These are phyloP conservation scores for Amblyjoppa proteus DNA, from an alignment of 2,888 invertebrate species.

Conservation along the genomic window DNA sequence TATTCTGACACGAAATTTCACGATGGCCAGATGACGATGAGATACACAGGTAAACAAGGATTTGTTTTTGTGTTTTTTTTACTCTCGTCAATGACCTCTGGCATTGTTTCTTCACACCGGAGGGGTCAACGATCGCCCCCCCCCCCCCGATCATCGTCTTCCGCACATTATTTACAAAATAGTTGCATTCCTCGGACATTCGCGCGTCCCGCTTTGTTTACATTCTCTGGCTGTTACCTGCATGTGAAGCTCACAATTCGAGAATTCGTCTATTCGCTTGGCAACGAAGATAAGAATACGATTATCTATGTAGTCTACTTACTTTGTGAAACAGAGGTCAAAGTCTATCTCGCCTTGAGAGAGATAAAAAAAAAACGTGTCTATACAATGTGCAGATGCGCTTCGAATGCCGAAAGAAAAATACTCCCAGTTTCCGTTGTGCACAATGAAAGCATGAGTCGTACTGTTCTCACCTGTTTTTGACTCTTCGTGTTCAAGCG, in stretches of 20 bases:
- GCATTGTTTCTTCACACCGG: background rate
- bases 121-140: background rate
- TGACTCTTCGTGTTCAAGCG: background rate
- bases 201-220: slow-evolving; percentile 2
- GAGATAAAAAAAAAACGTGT: background rate
- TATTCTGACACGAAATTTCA: slow-evolving; percentile 17
- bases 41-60: background rate
- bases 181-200: slow-evolving; percentile 22
- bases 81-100: background rate
- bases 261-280: background rate
- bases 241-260: background rate
- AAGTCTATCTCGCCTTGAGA: slow-evolving; percentile 51
- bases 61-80: background rate
- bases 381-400: slow-evolving; percentile 3
- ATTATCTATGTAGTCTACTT: slow-evolving; percentile 51
- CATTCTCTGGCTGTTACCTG: background rate
- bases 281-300: slow-evolving; percentile 48
- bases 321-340: slow-evolving; percentile 53
- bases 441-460: background rate
- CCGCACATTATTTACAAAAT: slow-evolving; percentile 12
- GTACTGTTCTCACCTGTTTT: background rate
- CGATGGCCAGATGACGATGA: slow-evolving; percentile 58
- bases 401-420: background rate
- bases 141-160: slow-evolving; percentile 8
- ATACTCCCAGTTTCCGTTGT: background rate